These are phyloP conservation scores for Peromyscus aztecus DNA, from an alignment of 2,797 vertebrate species.

Conservation along the genomic window DNA sequence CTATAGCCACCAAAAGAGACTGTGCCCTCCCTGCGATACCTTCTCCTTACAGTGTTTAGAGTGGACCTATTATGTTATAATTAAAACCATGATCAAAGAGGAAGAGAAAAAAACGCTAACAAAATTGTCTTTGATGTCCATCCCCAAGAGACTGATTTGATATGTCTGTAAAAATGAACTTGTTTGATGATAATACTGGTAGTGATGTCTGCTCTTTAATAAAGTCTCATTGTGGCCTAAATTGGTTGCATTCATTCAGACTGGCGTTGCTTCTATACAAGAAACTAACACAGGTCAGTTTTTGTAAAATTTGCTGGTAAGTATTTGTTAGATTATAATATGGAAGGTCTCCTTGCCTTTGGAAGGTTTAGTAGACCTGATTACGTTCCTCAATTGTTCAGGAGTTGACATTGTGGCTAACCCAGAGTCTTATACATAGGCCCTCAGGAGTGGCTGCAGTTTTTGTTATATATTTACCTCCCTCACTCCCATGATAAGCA, in stretches of 20 bases:
- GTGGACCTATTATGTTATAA: background rate
- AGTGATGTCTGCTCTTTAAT: slow-evolving; percentile 12
- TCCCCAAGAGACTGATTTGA: slow-evolving; percentile 9
- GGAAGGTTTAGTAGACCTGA: slow-evolving; percentile 47
- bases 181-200: slow-evolving; percentile 27
- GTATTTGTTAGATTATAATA: slow-evolving; percentile 38
- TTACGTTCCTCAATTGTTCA: slow-evolving; percentile 27
- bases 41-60: background rate
- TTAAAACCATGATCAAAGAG: slow-evolving; percentile 47
- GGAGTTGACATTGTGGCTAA: slow-evolving; percentile 31
- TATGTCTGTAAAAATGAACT: slow-evolving; percentile 37
- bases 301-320: slow-evolving; percentile 9
- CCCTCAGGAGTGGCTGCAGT: background rate
- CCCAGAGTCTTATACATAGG: background rate
- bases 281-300: slow-evolving; percentile 41
- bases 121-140: slow-evolving; percentile 17
- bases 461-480: slow-evolving; percentile 50
- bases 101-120: background rate
- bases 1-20: background rate
- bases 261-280: background rate
- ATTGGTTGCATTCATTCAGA: slow-evolving; percentile 51
- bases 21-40: background rate
- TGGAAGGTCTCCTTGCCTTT: background rate
- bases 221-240: background rate
- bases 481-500: background rate